A percentile compares a stretch with the other conserved stretches of the same genome.
These are phyloP conservation scores for Bellardia pandia DNA, from an alignment of 2,888 invertebrate species.

Conservation along the genomic window DNA sequence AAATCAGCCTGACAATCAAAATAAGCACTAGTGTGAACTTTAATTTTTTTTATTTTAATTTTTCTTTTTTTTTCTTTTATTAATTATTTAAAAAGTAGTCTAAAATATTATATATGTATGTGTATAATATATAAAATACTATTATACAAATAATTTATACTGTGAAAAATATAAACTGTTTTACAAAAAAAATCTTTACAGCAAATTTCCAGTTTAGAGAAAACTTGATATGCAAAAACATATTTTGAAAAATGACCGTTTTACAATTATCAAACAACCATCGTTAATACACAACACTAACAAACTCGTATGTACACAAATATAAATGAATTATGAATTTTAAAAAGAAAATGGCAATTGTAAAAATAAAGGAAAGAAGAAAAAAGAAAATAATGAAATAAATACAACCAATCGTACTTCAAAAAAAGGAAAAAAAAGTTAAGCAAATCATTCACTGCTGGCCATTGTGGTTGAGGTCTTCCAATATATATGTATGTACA, in stretches of 20 bases:
- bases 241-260: too few species aligned
- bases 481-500: slow-evolving; percentile 7
- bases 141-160: too few species aligned
- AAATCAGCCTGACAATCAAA: too few species aligned
- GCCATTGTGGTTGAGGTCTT: slow-evolving; percentile 49
- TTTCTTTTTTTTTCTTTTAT: too few species aligned
- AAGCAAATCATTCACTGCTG: slow-evolving; percentile 56
- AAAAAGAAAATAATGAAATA: slow-evolving; percentile 6
- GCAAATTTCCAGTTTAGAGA: too few species aligned
- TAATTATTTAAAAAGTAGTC: too few species aligned
- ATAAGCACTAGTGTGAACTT: too few species aligned
- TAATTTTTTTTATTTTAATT: too few species aligned
- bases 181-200: too few species aligned
- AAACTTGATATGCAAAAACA: neutral
- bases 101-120: too few species aligned
- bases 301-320: slow-evolving; percentile 4
- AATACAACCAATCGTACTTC: slow-evolving; percentile 6
- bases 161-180: too few species aligned
- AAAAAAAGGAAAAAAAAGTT: slow-evolving; percentile 5
- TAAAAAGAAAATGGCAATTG: slow-evolving; percentile 53
- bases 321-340: slow-evolving; percentile 63
- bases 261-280: neutral
- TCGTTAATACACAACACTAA: slow-evolving; percentile 11
- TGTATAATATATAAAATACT: too few species aligned
- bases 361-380: slow-evolving; percentile 31